Base-by-base conservation (phyloP, 2,113 vertebrate species). In the Artemisiospiza belli region DNA sequence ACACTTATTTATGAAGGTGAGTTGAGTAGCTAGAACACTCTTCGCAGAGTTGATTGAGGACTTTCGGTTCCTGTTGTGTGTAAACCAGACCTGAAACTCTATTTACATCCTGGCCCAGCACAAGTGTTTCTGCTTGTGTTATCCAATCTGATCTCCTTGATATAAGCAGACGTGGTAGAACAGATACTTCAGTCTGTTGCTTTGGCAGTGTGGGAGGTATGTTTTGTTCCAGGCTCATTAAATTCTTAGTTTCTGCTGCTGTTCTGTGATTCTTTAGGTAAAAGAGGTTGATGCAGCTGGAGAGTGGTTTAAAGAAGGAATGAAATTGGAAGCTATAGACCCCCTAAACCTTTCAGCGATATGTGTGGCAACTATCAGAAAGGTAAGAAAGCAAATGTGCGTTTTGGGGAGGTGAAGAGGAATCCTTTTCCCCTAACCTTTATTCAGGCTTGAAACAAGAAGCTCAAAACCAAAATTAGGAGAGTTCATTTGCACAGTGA, bases 241-340 rank as follows among this genome's bases (percentile, higher is more conserved):
- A 54, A 37, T 46, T 52, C 31, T 94, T 24, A 61, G 41, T 90
- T 72, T 90, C 46, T 98, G 72, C 55, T 97, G 30, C 83, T 88
- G 76, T 96, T 96, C 6, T 94, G 49, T 97, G 78, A 93, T 93
- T 95, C 37, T 97, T 68, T 78, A 99, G 99, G 99, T 99, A 67
- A 99, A 98, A 98, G 99, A 99, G 90, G 98, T 99, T 95, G 99
- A 99, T 76, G 98, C 99, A 97, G 98, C 94, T 97, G 98, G 98
- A 87, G 99, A 99, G 18, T 99, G 99, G 99, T 99, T 99, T 98
- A 99, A 98, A 97, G 99, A 99, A 94, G 99, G 99, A 89, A 99
- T 99, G 99, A 99, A 99, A 97, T 94, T 99, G 92, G 99, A 99
- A 98, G 99, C 99, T 95, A 99, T 99, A 87, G 99, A 99, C 83